Evolutionary conservation across 2,113 vertebrate genomes (phyloP), one percentile per base, ranked within the genome.

Genomic region (Gallinago jamesoni): DNA sequence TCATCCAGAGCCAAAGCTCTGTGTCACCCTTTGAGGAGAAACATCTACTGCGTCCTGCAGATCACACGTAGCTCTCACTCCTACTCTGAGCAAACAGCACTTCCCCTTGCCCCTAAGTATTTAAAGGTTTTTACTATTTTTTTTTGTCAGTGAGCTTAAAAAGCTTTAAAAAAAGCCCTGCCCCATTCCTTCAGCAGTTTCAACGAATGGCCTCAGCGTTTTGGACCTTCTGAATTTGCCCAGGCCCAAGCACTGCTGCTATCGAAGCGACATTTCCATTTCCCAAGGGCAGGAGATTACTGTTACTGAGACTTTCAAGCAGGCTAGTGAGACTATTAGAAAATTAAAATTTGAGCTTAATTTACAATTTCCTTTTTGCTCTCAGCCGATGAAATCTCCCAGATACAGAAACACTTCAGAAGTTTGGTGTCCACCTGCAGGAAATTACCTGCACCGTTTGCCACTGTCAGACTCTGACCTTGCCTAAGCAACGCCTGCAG

Each of bases 381-480:
- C 70, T 33, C 17, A 78, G 68, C 14, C 23, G 27, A 28, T 2
- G 25, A 41, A 41, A 23, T 50, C 62, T 89, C 66, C 41, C 37
- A 75, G 50, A 64, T 4, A 47, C 47, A 86, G 63, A 35, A 43
- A n/a, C 0, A 0, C 31, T 60, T n/a, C 0, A 80, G 41, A 69
- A 64, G 31, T 20, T 4, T 7, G 33, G 37, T 19, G 68, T 33
- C 57, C 53, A 55, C n/a, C 20, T 30, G 50, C 53, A 67, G 19
- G 24, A 76, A 83, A 53, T 30, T 7, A 60, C 1, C 16, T 4
- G 27, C 62, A 31, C 13, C 0, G 0, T 10, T 56, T 68, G 66
- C 57, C 50, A 12, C 50, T 6, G 10, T 28, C 68, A 47, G 76
- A 12, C 48, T 75, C 56, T 75, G 27, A 37, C 69, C 77, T 53